A percentile compares a stretch with the other conserved stretches of the same genome.
phyloP scores from a whole-genome alignment of 2,888 invertebrate genomes.

The Leptinotarsa peninsularis region DNA sequence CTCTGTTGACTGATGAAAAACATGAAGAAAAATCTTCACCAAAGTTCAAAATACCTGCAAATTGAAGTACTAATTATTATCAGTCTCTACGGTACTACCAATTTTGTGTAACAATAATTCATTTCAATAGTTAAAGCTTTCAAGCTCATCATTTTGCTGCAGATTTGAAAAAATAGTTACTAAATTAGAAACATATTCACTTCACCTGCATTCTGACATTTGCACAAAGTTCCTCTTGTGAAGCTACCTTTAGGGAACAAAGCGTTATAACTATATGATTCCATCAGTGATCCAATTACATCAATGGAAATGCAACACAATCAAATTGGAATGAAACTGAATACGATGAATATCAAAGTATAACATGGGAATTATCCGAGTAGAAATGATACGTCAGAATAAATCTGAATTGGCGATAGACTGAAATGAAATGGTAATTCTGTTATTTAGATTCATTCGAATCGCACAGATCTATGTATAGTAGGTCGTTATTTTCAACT shows the following conservation, averaged over 20 bases:
- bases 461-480: neutral
- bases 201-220: no score
- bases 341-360: neutral
- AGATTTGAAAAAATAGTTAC: no score
- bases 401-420: neutral
- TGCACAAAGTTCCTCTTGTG: neutral
- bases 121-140: no score
- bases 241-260: neutral
- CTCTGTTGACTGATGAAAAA: no score
- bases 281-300: slow-evolving; percentile 13
- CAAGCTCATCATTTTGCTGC: no score
- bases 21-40: no score
- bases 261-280: neutral
- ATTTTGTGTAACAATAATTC: no score
- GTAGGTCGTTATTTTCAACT: neutral
- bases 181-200: no score
- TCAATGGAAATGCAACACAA: slow-evolving; percentile 9
- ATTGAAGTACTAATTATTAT: no score
- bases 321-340: neutral
- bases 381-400: neutral
- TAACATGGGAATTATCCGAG: neutral
- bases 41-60: no score
- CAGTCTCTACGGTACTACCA: no score
- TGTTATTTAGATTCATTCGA: neutral
- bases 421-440: neutral